A percentile compares a stretch with the other conserved stretches of the same genome.
Evolutionary conservation across 2,797 vertebrate genomes (phyloP).

Genomic region (Xyrichtys novacula): DNA sequence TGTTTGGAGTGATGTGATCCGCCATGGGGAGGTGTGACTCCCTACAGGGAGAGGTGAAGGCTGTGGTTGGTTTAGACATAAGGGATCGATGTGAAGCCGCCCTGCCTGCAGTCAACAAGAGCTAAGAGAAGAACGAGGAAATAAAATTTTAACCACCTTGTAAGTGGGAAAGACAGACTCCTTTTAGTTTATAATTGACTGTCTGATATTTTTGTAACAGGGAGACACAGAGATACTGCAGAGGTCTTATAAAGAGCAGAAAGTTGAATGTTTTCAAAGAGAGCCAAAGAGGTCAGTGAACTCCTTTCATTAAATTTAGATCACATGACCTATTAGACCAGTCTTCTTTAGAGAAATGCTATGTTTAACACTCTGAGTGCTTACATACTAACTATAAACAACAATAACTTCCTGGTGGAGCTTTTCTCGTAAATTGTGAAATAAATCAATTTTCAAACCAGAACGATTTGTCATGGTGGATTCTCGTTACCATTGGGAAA

Average conservation of each 20-base stretch:
- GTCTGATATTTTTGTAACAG: not conserved
- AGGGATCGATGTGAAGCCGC: conserved; percentile 20
- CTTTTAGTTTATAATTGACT: conserved; percentile 6
- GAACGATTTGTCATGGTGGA: no score
- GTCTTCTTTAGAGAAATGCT: no score
- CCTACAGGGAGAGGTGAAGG: conserved; percentile 35
- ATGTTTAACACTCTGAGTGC: no score
- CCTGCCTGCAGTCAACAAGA: conserved; percentile 21
- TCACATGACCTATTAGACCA: not conserved
- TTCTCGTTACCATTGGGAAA: no score
- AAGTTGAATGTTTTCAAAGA: no score
- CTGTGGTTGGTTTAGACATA: conserved; percentile 37
- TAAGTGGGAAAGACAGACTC: not conserved
- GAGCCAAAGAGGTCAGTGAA: no score
- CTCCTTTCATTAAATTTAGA: not conserved
- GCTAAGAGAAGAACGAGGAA: conserved; percentile 2
- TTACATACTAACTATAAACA: no score
- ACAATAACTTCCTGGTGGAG: no score
- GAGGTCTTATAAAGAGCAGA: not conserved
- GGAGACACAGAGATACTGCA: not conserved
- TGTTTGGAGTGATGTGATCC: conserved; percentile 65
- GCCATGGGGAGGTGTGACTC: conserved; percentile 46
- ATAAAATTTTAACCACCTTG: conserved; percentile 4
- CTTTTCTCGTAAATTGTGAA: no score
- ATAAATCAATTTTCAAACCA: no score